Base-by-base conservation (phyloP, 1,140 invertebrate genomes). In the Panagrolaimus sp. region DNA sequence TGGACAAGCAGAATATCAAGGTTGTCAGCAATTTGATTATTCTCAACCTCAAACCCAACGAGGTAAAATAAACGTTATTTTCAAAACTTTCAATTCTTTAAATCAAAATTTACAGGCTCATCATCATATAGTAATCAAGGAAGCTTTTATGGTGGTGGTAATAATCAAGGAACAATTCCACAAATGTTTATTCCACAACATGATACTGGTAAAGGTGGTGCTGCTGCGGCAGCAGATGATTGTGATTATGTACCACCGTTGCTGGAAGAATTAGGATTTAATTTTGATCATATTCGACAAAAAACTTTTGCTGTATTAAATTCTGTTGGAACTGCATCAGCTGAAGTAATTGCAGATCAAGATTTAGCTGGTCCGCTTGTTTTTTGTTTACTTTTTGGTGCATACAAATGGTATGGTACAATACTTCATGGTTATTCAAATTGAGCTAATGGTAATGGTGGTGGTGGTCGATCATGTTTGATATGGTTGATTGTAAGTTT, bases 281-380 rank as follows among this genome's bases (percentile, higher is more conserved):
- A 94, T 84, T 92, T 92, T 53, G 90, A 92, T 81, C 88, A 92
- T 78, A 96, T 96, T 81, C 81, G 91, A 48, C 90, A 92, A 79
- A 95, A 96, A 87, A 92, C 92, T 23, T 79, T 91, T 72, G 89
- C 91, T 9, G 92, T 94, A 4, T 84, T 95, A 43, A 93, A 93
- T 85, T 92, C 92, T 9, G 88, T 92, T 72, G 87, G 89, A 72
- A 87, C 89, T 61, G 87, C 90, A 68, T 89, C 92, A 84, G 88
- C 90, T 9, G 88, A 88, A 76, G 85, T 86, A n/a, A 84, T 86
- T 74, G 82, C 84, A 68, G 93, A 96, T 84, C 91, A 92, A 31
- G 94, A 98, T 85, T 87, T 98, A 69, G 92, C 92, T 42, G 94
- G 94, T 0, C 94, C 94, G 14, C 87, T 96, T 42, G 90, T 91